Evolutionary conservation across 2,113 vertebrate genomes (phyloP).

Genomic region (Daphoenositta chrysoptera): DNA sequence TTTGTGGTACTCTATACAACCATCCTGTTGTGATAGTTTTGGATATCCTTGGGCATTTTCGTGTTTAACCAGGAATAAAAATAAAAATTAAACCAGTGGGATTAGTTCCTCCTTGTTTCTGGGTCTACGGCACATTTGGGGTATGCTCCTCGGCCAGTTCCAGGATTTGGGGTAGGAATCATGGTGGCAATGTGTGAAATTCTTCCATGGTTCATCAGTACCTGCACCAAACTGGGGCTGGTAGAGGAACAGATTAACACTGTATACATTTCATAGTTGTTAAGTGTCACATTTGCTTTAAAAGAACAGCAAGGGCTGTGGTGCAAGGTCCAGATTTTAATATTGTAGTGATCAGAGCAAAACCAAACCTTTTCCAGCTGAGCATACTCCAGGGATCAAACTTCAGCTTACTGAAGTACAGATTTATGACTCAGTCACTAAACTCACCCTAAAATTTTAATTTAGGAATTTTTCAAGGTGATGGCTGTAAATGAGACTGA

Average conservation of each 20-base stretch:
- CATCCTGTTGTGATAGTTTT: not conserved
- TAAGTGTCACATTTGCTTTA: not conserved
- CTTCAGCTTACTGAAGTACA: not conserved
- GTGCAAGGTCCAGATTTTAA: not conserved
- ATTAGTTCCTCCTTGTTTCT: not conserved
- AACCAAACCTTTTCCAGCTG: not conserved
- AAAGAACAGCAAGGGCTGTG: not conserved
- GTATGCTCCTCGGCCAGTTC: not conserved
- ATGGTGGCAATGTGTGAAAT: accelerated
- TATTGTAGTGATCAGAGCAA: not conserved
- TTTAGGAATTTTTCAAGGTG: not conserved
- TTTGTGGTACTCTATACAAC: not conserved
- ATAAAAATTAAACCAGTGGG: not conserved
- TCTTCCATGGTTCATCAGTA: not conserved
- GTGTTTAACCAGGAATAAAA: constrained; percentile 37
- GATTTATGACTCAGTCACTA: not conserved
- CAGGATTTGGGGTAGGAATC: not conserved
- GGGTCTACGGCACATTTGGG: not conserved
- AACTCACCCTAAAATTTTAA: not conserved
- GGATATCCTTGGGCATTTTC: not conserved
- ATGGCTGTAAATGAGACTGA: not conserved
- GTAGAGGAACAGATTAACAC: not conserved
- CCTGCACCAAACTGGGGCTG: not conserved
- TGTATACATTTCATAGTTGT: accelerated
- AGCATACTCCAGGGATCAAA: not conserved